phyloP scores from a whole-genome alignment of 2,888 invertebrate genomes.

The Mesochorus sp. region DNA sequence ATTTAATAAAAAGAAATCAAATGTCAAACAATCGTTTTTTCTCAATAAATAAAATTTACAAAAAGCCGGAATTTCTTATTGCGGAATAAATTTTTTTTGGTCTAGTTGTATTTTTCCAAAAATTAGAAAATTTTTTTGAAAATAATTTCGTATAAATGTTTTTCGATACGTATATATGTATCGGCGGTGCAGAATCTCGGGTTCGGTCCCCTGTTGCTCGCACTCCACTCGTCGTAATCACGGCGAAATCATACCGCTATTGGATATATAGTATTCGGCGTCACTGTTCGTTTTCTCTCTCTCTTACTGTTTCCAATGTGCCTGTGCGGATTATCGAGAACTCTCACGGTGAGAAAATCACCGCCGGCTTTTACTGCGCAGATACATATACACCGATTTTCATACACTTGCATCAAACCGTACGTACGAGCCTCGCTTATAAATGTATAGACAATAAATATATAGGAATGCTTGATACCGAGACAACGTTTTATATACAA shows the following conservation, averaged over 20 bases:
- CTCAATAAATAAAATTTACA: too few species aligned
- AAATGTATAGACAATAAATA: neutral
- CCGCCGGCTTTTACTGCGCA: constrained; percentile 33
- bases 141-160: too few species aligned
- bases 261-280: constrained; percentile 20
- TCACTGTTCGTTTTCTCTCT: constrained; percentile 42
- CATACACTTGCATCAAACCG: neutral
- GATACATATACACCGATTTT: neutral
- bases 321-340: constrained; percentile 62
- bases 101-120: too few species aligned
- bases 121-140: too few species aligned
- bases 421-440: neutral
- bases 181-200: constrained; percentile 31
- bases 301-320: constrained; percentile 43
- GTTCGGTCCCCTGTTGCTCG: constrained; percentile 28
- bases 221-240: constrained; percentile 61
- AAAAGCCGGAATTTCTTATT: too few species aligned
- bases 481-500: too few species aligned
- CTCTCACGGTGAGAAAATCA: constrained; percentile 67
- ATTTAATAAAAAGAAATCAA: too few species aligned
- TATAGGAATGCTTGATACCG: neutral
- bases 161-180: neutral
- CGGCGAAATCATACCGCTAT: constrained; percentile 61
- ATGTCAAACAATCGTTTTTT: too few species aligned
- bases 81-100: too few species aligned